Conservation (phyloP, 2,113 vertebrate species). For the Mionectes macconnelli region DNA sequence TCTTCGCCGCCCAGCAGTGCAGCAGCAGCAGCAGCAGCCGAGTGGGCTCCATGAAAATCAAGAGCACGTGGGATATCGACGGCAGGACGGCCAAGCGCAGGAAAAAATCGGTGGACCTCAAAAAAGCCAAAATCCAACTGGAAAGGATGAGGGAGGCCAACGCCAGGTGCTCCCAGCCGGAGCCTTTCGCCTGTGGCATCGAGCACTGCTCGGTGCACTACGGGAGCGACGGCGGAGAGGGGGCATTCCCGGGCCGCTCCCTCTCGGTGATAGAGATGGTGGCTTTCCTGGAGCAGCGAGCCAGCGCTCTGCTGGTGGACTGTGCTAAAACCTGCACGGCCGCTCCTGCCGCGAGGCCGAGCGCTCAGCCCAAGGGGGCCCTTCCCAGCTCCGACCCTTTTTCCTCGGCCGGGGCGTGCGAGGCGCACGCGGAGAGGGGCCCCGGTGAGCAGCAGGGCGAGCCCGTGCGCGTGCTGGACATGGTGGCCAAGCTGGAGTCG, state of each 20-base stretch:
- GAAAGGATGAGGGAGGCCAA: conserved; percentile 73
- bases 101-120: conserved; percentile 80
- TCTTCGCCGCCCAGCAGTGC: conserved; percentile 86
- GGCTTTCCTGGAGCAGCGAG: conserved; percentile 88
- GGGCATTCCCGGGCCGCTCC: conserved; percentile 56
- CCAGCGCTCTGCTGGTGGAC: conserved; percentile 74
- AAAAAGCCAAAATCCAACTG: conserved; percentile 74
- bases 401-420: neutral
- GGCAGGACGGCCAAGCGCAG: conserved; percentile 83
- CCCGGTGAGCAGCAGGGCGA: conserved; percentile 72
- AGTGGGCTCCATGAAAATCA: conserved; percentile 80
- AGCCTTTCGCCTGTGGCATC: conserved; percentile 70
- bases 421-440: conserved; percentile 4
- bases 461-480: conserved; percentile 86
- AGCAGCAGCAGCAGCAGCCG: conserved; percentile 44
- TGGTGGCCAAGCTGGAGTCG: conserved; percentile 92
- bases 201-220: conserved; percentile 78
- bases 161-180: conserved; percentile 60
- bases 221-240: conserved; percentile 26
- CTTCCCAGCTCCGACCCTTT: conserved; percentile 33
- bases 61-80: conserved; percentile 85
- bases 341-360: conserved; percentile 22
- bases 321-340: conserved; percentile 70
- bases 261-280: conserved; percentile 94
- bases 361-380: conserved; percentile 53